Evolutionary conservation across 1,140 invertebrate species (phyloP).

Genomic region (Zaprionus vittiger): DNA sequence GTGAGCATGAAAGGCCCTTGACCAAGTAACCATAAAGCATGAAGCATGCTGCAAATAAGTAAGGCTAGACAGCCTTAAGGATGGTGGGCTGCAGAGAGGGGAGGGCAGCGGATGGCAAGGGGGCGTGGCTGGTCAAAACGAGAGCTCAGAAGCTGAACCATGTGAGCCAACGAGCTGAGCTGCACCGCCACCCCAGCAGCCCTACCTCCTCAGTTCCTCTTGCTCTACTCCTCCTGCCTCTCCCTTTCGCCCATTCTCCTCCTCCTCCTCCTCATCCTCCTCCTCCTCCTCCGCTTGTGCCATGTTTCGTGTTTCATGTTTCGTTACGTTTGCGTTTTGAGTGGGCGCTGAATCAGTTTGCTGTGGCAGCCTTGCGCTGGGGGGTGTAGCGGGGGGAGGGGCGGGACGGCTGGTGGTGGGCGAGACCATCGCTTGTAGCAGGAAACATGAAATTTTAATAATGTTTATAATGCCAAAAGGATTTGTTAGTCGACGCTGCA

Average conservation of each 20-base stretch:
- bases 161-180: constrained; percentile 20
- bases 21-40: constrained; percentile 83
- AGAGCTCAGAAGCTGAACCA: constrained; percentile 28
- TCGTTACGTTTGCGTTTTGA: constrained; percentile 77
- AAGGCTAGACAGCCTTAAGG: constrained; percentile 78
- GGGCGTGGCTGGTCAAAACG: constrained; percentile 40
- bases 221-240: background rate
- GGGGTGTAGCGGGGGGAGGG: background rate
- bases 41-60: constrained; percentile 81
- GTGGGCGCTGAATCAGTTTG: constrained; percentile 53
- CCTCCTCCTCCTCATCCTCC: background rate
- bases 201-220: background rate
- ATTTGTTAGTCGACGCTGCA: constrained; percentile 79
- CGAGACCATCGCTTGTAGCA: constrained; percentile 64
- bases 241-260: background rate
- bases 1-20: constrained; percentile 73
- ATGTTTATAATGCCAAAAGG: constrained; percentile 83
- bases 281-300: background rate
- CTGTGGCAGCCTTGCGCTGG: background rate
- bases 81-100: constrained; percentile 5
- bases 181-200: background rate
- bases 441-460: constrained; percentile 83
- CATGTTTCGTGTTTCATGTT: constrained; percentile 72
- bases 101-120: background rate
- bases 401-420: constrained; percentile 10